These are phyloP conservation scores for Eulemur albifrons DNA, from an alignment of 2,797 vertebrate genomes.

Conservation along the genomic window DNA sequence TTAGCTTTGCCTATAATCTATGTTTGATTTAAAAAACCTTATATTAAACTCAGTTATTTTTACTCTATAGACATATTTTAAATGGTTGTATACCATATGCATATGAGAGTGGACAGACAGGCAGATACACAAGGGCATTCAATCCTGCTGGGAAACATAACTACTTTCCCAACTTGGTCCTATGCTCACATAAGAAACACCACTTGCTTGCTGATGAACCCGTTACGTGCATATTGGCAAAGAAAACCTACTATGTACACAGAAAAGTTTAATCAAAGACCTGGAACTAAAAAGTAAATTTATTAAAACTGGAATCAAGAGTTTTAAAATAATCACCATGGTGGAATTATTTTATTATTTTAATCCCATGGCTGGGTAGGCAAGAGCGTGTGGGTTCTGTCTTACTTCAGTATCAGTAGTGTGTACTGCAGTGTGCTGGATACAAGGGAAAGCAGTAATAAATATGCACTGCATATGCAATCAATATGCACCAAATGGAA, in stretches of 20 bases:
- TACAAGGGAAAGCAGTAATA: background rate
- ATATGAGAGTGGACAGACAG: background rate
- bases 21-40: background rate
- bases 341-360: background rate
- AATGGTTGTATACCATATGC: background rate
- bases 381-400: background rate
- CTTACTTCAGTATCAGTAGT: background rate
- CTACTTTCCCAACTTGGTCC: background rate
- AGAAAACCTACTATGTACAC: background rate
- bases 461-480: background rate
- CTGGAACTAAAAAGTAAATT: background rate
- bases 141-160: background rate
- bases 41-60: background rate
- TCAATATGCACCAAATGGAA: background rate
- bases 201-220: background rate
- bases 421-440: background rate
- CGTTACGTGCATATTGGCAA: background rate
- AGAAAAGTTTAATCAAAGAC: background rate
- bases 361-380: background rate
- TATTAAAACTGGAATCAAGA: background rate
- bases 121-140: accelerated
- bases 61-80: background rate
- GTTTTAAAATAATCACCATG: background rate
- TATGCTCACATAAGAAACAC: background rate
- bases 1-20: background rate